Percentiles rank a stretch among this genome's conserved stretches.
Conservation (phyloP, 2,797 vertebrate species). For the Microctenopoma lineatum region DNA sequence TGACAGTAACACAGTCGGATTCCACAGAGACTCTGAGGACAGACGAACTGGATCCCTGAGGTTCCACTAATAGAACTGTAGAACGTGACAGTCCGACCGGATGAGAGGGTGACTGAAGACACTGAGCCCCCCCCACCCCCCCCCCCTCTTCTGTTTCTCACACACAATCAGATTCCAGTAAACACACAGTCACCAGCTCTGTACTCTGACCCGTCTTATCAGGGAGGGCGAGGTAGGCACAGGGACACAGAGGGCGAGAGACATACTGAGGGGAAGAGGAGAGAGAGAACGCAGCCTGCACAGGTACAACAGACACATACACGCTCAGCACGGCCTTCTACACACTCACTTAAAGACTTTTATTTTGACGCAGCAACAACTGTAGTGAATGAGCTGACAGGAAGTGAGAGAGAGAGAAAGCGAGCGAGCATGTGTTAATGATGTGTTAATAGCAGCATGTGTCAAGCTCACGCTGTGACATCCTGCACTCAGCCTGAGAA, state of each 20-base stretch:
- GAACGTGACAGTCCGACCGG: too few species aligned
- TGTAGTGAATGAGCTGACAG: slow-evolving; percentile 17
- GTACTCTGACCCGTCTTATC: slow-evolving; percentile 70
- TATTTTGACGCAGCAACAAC: slow-evolving; percentile 7
- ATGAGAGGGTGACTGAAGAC: too few species aligned
- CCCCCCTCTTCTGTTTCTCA: not conserved
- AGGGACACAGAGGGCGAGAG: slow-evolving; percentile 2
- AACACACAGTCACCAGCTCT: slow-evolving; percentile 27
- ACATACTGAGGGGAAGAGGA: not conserved
- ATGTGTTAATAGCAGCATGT: slow-evolving; percentile 36
- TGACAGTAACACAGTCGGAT: not conserved
- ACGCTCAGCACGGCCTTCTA: not conserved
- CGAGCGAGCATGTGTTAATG: slow-evolving; percentile 26
- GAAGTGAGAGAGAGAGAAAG: slow-evolving; percentile 22
- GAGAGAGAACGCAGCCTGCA: slow-evolving; percentile 12
- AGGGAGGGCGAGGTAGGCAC: slow-evolving; percentile 14
- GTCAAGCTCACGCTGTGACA: slow-evolving; percentile 3
- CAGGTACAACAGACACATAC: slow-evolving; percentile 41
- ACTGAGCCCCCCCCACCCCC: too few species aligned
- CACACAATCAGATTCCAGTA: slow-evolving; percentile 26
- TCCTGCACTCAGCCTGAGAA: not conserved
- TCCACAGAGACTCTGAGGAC: too few species aligned
- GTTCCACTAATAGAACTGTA: too few species aligned
- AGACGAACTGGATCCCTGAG: too few species aligned
- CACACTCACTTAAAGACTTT: not conserved